phyloP scores from a whole-genome alignment of 2,113 vertebrate genomes.

The Synodontis membranacea region DNA sequence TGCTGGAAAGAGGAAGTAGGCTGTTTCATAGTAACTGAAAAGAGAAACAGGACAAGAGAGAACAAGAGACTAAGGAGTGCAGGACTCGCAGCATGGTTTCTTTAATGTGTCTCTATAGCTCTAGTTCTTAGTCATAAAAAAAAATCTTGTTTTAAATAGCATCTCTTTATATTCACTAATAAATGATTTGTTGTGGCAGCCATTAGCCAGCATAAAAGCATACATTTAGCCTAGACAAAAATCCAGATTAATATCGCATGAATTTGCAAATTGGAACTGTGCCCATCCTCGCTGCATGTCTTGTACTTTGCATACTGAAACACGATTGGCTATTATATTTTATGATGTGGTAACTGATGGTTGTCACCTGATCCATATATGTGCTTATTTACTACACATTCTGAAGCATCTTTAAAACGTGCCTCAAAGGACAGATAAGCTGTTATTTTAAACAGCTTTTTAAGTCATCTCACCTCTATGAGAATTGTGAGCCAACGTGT shows the following conservation, averaged over 20 bases:
- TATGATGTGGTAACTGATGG: background rate
- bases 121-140: background rate
- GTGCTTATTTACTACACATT: background rate
- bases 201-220: background rate
- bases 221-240: background rate
- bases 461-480: background rate
- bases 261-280: background rate
- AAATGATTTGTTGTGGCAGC: background rate
- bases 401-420: background rate
- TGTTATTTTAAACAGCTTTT: background rate
- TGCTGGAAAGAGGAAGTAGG: conserved; percentile 54
- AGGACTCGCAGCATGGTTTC: background rate
- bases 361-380: background rate
- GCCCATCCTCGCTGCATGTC: background rate
- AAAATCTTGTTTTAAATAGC: background rate
- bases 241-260: background rate
- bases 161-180: background rate
- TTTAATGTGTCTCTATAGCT: background rate
- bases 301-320: conserved; percentile 2
- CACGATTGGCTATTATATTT: background rate
- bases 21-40: conserved; percentile 52
- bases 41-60: conserved; percentile 41
- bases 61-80: conserved; percentile 7
- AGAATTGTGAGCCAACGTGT: background rate
- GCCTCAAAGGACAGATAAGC: no score